phyloP scores from a whole-genome alignment of 1,140 invertebrate species.

The Drosophila truncata region DNA sequence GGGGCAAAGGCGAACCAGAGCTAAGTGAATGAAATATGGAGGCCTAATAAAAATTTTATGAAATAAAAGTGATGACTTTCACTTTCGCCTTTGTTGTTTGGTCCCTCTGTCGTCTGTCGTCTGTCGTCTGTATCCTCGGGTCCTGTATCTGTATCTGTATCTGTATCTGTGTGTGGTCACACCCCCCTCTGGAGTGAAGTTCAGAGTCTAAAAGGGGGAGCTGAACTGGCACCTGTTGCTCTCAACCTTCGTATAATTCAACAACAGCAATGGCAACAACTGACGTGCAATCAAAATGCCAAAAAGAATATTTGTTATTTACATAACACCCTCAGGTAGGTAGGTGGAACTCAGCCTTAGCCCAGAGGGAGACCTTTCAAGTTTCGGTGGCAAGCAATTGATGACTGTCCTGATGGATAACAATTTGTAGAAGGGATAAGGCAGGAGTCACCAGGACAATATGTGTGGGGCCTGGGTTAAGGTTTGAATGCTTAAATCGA shows the following conservation, averaged over 20 bases:
- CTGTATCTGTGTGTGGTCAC: slow-evolving; percentile 10
- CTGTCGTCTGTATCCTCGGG: neutral
- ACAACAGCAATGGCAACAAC: slow-evolving; percentile 30
- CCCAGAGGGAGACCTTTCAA: slow-evolving; percentile 23
- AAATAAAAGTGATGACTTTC: slow-evolving; percentile 83
- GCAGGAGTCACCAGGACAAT: neutral
- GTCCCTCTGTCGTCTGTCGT: neutral
- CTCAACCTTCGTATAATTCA: slow-evolving; percentile 39
- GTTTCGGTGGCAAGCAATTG: slow-evolving; percentile 29
- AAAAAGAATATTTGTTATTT: slow-evolving; percentile 54
- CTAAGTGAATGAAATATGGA: slow-evolving; percentile 82
- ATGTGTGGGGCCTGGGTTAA: neutral
- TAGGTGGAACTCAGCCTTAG: neutral
- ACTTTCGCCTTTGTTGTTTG: slow-evolving; percentile 52
- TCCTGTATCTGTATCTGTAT: neutral
- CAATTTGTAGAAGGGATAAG: slow-evolving; percentile 20
- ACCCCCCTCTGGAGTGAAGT: neutral
- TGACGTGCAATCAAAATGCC: slow-evolving; percentile 63
- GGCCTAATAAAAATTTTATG: slow-evolving; percentile 81
- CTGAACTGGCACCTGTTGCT: slow-evolving; percentile 47
- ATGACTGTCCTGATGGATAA: slow-evolving; percentile 34
- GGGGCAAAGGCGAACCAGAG: slow-evolving; percentile 7
- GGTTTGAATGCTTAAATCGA: neutral
- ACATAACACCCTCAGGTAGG: slow-evolving; percentile 25
- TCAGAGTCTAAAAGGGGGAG: neutral